Evolutionary conservation across 2,113 vertebrate genomes (phyloP).

Genomic region (Hypanus sabinus): DNA sequence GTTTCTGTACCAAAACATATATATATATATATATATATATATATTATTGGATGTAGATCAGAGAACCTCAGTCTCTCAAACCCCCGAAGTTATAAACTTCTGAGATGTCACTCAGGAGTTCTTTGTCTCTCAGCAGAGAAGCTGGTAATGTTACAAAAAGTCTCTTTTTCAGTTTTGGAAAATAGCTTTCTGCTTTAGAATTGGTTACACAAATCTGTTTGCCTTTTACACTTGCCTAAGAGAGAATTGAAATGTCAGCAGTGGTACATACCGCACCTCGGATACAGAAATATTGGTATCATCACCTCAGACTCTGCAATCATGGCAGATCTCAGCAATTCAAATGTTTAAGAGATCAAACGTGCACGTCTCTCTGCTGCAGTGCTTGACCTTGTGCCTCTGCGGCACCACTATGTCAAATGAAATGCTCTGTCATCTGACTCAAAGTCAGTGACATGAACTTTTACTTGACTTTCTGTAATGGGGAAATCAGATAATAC

Average conservation of each 20-base stretch:
- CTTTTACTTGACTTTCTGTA: neutral
- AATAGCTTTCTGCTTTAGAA: neutral
- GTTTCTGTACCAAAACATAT: neutral
- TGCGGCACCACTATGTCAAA: neutral
- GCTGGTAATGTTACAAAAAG: too few relatives aligned
- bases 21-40: too few relatives aligned
- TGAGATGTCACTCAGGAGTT: neutral
- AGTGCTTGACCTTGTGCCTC: neutral
- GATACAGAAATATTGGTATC: neutral
- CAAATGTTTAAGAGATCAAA: neutral
- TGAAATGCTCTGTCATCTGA: neutral
- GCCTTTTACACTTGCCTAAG: neutral
- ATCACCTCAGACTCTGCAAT: neutral
- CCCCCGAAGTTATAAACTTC: neutral
- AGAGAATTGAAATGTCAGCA: neutral
- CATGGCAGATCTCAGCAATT: conserved; percentile 2
- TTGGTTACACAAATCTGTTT: neutral
- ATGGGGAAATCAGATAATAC: neutral
- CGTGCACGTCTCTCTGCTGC: neutral
- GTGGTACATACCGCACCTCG: neutral
- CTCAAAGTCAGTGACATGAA: neutral
- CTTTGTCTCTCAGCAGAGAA: too few relatives aligned
- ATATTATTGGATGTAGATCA: neutral
- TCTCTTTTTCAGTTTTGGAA: neutral
- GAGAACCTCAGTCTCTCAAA: neutral